Evolutionary conservation across 2,113 vertebrate species (phyloP).

Genomic region (Acanthochromis polyacanthus): DNA sequence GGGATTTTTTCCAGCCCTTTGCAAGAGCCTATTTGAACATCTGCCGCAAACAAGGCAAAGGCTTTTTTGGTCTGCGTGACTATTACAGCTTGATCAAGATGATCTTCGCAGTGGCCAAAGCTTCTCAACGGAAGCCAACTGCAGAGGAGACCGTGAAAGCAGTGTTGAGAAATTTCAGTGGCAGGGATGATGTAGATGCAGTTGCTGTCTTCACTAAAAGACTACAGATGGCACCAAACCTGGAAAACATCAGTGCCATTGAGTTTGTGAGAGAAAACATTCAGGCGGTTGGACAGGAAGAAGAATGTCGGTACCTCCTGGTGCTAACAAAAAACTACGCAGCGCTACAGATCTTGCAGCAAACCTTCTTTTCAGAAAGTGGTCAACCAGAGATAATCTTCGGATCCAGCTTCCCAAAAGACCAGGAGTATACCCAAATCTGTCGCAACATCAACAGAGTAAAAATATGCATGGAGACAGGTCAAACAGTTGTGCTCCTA

Average conservation of each 20-base stretch:
- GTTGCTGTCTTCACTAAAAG: slow-evolving; percentile 86
- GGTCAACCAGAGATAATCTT: slow-evolving; percentile 95
- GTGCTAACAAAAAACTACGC: slow-evolving; percentile 94
- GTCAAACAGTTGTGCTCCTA: slow-evolving; percentile 91
- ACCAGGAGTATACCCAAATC: slow-evolving; percentile 96
- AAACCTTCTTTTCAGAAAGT: slow-evolving; percentile 83
- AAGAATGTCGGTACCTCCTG: slow-evolving; percentile 93
- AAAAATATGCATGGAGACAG: slow-evolving; percentile 98
- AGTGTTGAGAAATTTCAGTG: slow-evolving; percentile 95
- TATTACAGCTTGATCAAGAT: slow-evolving; percentile 99
- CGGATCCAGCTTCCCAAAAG: slow-evolving; percentile 95
- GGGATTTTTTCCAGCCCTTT: slow-evolving; percentile 87
- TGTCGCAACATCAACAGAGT: slow-evolving; percentile 96
- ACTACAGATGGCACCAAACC: slow-evolving; percentile 54
- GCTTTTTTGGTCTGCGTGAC: slow-evolving; percentile 96
- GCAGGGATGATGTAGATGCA: slow-evolving; percentile 87
- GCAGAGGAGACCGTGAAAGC: slow-evolving; percentile 83
- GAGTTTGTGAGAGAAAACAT: slow-evolving; percentile 91
- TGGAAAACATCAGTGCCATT: slow-evolving; percentile 83
- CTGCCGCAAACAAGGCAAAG: slow-evolving; percentile 87
- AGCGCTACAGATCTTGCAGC: slow-evolving; percentile 94
- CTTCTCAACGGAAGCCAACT: slow-evolving; percentile 77
- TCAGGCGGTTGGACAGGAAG: slow-evolving; percentile 77
- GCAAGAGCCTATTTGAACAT: slow-evolving; percentile 89
- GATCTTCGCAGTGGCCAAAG: slow-evolving; percentile 88